A percentile compares a stretch with the other conserved stretches of the same genome.
phyloP scores from a whole-genome alignment of 2,797 vertebrate species.

The Gadopsis marmoratus region DNA sequence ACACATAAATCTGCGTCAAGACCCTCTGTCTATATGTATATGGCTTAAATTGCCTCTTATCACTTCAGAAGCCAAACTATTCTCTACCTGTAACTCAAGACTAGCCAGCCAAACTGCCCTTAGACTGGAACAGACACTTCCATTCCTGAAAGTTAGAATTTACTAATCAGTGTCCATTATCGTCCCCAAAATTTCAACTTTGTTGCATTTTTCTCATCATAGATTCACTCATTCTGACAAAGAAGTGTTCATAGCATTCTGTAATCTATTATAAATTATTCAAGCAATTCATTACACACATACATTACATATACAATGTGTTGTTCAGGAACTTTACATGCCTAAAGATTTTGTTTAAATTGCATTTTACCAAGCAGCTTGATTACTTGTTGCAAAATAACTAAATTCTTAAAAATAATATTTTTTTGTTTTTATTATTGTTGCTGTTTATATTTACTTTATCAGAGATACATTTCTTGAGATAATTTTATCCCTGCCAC shows the following conservation, averaged over 20 bases:
- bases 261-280: background rate
- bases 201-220: background rate
- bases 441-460: background rate
- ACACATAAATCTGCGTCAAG: background rate
- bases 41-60: background rate
- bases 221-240: background rate
- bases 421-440: background rate
- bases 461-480: background rate
- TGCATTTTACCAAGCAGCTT: background rate
- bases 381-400: background rate
- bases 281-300: background rate
- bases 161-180: background rate
- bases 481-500: background rate
- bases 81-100: background rate
- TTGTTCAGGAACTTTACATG: background rate
- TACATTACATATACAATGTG: background rate
- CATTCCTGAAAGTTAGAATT: background rate
- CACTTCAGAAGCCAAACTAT: background rate
- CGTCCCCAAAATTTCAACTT: background rate
- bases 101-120: background rate
- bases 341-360: background rate
- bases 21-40: background rate
- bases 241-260: background rate
- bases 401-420: background rate
- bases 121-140: background rate